phyloP scores from a whole-genome alignment of 2,888 invertebrate genomes.

The Drosophila incognita region DNA sequence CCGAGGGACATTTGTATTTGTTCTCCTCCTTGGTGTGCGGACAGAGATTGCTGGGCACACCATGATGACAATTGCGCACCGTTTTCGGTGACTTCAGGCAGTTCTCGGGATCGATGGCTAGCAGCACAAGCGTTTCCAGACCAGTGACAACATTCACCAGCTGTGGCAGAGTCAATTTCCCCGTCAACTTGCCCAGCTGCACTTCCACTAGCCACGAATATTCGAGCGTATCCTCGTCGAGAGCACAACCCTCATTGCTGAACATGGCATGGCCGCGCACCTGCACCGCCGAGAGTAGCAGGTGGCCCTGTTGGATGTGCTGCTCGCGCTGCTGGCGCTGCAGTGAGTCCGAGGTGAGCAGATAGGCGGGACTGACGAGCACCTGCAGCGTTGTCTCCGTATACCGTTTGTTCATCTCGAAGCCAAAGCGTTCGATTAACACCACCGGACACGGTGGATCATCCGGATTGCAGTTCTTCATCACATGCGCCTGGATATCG shows the following conservation, averaged over 20 bases:
- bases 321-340: slow-evolving; percentile 89
- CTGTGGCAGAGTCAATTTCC: slow-evolving; percentile 95
- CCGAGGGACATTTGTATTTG: slow-evolving; percentile 91
- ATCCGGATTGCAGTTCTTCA: slow-evolving; percentile 92
- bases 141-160: slow-evolving; percentile 94
- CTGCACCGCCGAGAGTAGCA: slow-evolving; percentile 93
- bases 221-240: slow-evolving; percentile 97
- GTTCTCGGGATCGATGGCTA: slow-evolving; percentile 95
- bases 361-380: slow-evolving; percentile 93
- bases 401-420: slow-evolving; percentile 98
- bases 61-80: slow-evolving; percentile 92
- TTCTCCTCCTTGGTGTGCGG: slow-evolving; percentile 89
- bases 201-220: slow-evolving; percentile 99
- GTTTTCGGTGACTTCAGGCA: slow-evolving; percentile 93
- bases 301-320: slow-evolving; percentile 93
- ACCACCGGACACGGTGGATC: slow-evolving; percentile 97
- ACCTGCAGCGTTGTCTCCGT: slow-evolving; percentile 96
- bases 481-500: slow-evolving; percentile 96
- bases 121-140: slow-evolving; percentile 94
- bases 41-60: slow-evolving; percentile 89
- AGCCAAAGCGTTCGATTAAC: slow-evolving; percentile 95
- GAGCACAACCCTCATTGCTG: slow-evolving; percentile 94
- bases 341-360: slow-evolving; percentile 91
- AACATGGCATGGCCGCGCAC: slow-evolving; percentile 98
- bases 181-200: slow-evolving; percentile 96